phyloP scores from a whole-genome alignment of 2,888 invertebrate genomes.

The Cryptocheilus praepositus region DNA sequence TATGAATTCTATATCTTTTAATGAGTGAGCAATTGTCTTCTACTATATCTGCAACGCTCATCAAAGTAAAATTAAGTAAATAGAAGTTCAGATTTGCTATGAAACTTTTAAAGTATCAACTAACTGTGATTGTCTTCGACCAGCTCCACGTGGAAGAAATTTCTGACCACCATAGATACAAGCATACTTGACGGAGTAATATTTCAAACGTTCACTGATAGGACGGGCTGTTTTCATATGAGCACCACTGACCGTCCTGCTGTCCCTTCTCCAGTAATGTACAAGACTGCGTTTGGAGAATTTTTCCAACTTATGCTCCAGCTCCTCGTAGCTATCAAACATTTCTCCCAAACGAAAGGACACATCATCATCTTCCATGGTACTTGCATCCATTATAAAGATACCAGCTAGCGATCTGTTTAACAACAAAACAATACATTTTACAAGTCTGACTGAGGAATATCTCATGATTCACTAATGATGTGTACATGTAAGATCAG shows the following conservation, averaged over 20 bases:
- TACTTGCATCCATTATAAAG: conserved; percentile 57
- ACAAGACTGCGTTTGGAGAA: conserved; percentile 73
- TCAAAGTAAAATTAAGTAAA: too few relatives aligned
- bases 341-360: conserved; percentile 73
- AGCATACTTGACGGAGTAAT: conserved; percentile 74
- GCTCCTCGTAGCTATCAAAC: conserved; percentile 73
- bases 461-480: too few relatives aligned
- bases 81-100: not conserved
- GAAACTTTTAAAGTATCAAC: conserved; percentile 33
- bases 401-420: conserved; percentile 35
- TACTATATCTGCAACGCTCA: too few relatives aligned
- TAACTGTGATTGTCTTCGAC: conserved; percentile 72
- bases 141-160: conserved; percentile 71
- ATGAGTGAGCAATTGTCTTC: too few relatives aligned
- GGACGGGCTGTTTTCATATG: conserved; percentile 74
- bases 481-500: too few relatives aligned
- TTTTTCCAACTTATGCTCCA: conserved; percentile 69
- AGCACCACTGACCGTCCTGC: conserved; percentile 74
- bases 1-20: too few relatives aligned
- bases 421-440: not conserved
- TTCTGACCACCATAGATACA: conserved; percentile 75
- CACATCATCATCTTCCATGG: conserved; percentile 60
- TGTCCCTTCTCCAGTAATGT: conserved; percentile 75
- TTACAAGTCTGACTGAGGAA: too few relatives aligned
- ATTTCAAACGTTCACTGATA: conserved; percentile 71